Percentiles rank a stretch among this genome's conserved stretches.
Evolutionary conservation across 2,113 vertebrate species (phyloP).

Genomic region (Apus apus): DNA sequence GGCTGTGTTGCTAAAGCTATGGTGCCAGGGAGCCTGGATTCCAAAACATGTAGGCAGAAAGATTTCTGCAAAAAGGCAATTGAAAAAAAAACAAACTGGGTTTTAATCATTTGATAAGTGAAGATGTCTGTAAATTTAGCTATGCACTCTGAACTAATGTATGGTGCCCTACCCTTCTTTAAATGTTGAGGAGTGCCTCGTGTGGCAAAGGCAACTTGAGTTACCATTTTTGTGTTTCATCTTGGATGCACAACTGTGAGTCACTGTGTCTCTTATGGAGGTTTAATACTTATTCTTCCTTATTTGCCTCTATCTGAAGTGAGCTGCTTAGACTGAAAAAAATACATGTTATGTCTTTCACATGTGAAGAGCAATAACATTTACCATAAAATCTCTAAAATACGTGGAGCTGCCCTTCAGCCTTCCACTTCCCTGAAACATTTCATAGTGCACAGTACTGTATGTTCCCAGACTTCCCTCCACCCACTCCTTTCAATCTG

Average conservation of each 20-base stretch:
- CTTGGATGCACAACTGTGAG: constrained; percentile 12
- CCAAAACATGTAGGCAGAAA: not conserved
- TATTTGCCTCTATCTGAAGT: constrained; percentile 45
- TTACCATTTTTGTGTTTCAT: not conserved
- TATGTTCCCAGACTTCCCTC: constrained; percentile 63
- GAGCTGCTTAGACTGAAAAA: constrained; percentile 41
- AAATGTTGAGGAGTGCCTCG: not conserved
- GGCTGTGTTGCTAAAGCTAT: not conserved
- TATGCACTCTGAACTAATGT: not conserved
- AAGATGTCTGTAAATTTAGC: not conserved
- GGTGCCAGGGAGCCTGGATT: not conserved
- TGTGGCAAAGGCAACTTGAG: not conserved
- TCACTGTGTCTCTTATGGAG: constrained; percentile 7
- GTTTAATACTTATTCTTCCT: constrained; percentile 40
- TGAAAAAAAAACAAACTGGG: not conserved
- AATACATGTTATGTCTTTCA: constrained; percentile 66
- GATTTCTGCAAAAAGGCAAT: not conserved
- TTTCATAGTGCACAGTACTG: constrained; percentile 53
- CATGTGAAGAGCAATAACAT: constrained; percentile 70
- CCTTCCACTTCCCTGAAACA: constrained; percentile 46
- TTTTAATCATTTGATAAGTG: not conserved
- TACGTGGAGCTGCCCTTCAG: constrained; percentile 60
- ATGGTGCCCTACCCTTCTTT: not conserved
- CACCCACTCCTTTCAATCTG: constrained; percentile 68
- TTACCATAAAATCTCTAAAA: constrained; percentile 54